These are phyloP conservation scores for Drosophila teissieri DNA, from an alignment of 1,140 invertebrate genomes.

Conservation along the genomic window DNA sequence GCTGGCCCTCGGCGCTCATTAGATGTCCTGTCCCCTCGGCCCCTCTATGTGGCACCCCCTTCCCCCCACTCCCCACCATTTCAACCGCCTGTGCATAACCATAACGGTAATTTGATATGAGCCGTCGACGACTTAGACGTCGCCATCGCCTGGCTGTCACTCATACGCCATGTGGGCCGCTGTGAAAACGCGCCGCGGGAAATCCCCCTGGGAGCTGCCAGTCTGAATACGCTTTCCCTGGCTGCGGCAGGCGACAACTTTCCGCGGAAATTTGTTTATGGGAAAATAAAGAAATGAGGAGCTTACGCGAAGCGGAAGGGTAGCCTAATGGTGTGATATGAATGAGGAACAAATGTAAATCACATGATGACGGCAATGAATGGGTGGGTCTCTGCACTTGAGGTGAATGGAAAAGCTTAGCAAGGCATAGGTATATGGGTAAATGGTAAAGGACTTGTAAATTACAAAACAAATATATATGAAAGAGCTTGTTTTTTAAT, in stretches of 20 bases:
- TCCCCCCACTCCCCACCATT: not conserved
- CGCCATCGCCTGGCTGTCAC: constrained; percentile 46
- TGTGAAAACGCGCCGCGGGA: constrained; percentile 5
- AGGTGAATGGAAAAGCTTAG: not conserved
- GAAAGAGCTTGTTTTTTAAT: no score
- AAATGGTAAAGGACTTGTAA: not conserved
- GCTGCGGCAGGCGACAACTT: constrained; percentile 4
- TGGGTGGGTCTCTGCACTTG: constrained; percentile 1
- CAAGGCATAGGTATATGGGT: not conserved
- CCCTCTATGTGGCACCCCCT: not conserved
- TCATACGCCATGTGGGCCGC: constrained; percentile 66
- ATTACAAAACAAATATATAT: no score
- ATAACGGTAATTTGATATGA: constrained; percentile 66
- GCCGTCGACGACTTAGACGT: constrained; percentile 51
- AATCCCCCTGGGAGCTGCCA: constrained; percentile 31
- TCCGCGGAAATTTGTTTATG: constrained; percentile 6
- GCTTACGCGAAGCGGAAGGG: not conserved
- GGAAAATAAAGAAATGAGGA: constrained; percentile 3
- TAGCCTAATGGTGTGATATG: not conserved
- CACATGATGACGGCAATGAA: constrained; percentile 19
- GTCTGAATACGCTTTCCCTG: constrained; percentile 30
- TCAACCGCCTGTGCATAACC: constrained; percentile 33
- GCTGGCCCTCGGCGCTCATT: constrained; percentile 36
- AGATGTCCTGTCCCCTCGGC: not conserved
- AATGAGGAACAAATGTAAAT: constrained; percentile 2